These are phyloP conservation scores for Ormyrus nitidulus DNA, from an alignment of 2,888 invertebrate genomes.

Conservation along the genomic window DNA sequence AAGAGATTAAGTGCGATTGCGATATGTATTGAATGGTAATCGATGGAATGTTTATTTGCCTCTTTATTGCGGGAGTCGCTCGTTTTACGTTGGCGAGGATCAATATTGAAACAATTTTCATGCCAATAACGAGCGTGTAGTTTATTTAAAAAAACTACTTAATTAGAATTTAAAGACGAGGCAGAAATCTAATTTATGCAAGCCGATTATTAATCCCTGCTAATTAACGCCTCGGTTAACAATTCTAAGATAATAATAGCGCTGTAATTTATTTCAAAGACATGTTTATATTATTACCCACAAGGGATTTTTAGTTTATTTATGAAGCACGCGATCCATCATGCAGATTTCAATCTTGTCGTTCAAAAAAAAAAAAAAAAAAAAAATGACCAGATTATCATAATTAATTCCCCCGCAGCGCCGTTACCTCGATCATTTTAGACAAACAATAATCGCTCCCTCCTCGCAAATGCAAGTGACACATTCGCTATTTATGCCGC, in stretches of 20 bases:
- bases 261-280: background rate
- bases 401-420: conserved; percentile 34
- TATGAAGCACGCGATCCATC: conserved; percentile 24
- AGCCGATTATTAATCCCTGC: too few relatives aligned
- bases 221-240: background rate
- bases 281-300: conserved; percentile 7
- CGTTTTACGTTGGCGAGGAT: too few relatives aligned
- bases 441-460: conserved; percentile 18
- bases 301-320: conserved; percentile 21
- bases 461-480: conserved; percentile 18
- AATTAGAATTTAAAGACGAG: background rate
- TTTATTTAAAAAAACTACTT: conserved; percentile 7
- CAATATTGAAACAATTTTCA: too few relatives aligned
- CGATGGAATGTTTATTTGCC: too few relatives aligned
- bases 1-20: too few relatives aligned
- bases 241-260: background rate
- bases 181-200: too few relatives aligned
- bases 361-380: background rate
- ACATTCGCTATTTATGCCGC: conserved; percentile 25
- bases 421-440: conserved; percentile 11
- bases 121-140: background rate
- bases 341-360: conserved; percentile 20
- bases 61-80: too few relatives aligned
- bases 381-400: conserved; percentile 20
- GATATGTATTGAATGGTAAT: too few relatives aligned